phyloP scores from a whole-genome alignment of 2,113 vertebrate species.

The Neogale vison region DNA sequence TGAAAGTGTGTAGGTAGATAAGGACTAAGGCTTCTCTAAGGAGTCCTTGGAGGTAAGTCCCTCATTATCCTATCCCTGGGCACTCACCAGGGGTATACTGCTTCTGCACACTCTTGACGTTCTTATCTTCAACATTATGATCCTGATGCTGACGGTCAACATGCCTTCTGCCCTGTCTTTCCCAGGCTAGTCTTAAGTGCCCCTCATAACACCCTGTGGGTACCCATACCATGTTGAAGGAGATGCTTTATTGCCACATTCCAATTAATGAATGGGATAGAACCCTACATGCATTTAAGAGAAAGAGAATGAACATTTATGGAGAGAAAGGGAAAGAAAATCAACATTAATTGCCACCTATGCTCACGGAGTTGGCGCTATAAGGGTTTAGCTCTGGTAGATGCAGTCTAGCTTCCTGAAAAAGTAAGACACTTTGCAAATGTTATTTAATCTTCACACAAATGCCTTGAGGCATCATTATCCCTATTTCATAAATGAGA shows the following conservation, averaged over 20 bases:
- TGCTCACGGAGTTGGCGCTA: not conserved
- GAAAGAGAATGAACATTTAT: not conserved
- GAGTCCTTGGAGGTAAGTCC: not conserved
- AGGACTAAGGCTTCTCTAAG: not conserved
- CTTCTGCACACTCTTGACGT: not conserved
- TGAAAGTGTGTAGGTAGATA: not conserved
- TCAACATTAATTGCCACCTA: not conserved
- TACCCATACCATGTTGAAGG: not conserved
- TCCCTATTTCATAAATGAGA: not conserved
- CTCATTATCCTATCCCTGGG: not conserved
- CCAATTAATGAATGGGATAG: not conserved
- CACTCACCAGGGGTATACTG: not conserved
- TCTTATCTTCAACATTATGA: not conserved
- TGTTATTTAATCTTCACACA: not conserved
- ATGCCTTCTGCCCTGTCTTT: not conserved
- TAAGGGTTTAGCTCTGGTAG: not conserved
- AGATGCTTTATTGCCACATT: not conserved
- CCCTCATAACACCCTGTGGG: not conserved
- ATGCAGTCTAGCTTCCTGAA: not conserved
- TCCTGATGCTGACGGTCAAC: not conserved
- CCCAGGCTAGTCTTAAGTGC: not conserved
- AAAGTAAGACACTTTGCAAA: not conserved
- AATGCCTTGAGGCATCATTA: not conserved
- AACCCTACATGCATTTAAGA: not conserved
- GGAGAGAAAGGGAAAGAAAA: not conserved